These are phyloP conservation scores for Azemiops feae DNA, from an alignment of 2,113 vertebrate genomes.

Conservation along the genomic window DNA sequence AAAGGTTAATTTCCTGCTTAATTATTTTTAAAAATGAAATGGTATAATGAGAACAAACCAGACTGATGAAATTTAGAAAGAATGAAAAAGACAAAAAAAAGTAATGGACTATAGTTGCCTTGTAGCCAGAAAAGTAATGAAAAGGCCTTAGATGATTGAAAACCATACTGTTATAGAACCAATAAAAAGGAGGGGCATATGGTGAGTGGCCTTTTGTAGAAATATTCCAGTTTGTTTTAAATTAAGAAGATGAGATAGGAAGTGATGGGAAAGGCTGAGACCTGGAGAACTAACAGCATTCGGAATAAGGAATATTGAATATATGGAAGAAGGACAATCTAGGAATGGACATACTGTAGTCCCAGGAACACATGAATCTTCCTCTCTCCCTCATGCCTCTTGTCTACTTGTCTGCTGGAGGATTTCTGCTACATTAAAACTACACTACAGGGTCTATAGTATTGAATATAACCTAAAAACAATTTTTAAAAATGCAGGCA, in stretches of 20 bases:
- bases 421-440: background rate
- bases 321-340: background rate
- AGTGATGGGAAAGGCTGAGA: background rate
- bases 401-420: background rate
- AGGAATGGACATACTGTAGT: background rate
- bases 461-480: background rate
- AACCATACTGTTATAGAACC: background rate
- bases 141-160: background rate
- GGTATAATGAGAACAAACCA: conserved; percentile 24
- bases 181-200: background rate
- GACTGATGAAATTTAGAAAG: conserved; percentile 34
- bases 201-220: background rate
- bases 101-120: background rate
- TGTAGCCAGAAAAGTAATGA: background rate
- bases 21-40: conserved; percentile 13
- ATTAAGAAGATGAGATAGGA: background rate
- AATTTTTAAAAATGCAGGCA: background rate
- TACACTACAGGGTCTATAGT: background rate
- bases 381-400: background rate
- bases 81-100: background rate
- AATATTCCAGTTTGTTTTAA: background rate
- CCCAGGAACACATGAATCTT: background rate
- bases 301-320: background rate
- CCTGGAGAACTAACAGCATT: background rate
- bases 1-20: conserved; percentile 31